Evolutionary conservation across 1,140 invertebrate genomes (phyloP), one percentile per base, ranked within the genome.

Genomic region (Microplitis demolitor): DNA sequence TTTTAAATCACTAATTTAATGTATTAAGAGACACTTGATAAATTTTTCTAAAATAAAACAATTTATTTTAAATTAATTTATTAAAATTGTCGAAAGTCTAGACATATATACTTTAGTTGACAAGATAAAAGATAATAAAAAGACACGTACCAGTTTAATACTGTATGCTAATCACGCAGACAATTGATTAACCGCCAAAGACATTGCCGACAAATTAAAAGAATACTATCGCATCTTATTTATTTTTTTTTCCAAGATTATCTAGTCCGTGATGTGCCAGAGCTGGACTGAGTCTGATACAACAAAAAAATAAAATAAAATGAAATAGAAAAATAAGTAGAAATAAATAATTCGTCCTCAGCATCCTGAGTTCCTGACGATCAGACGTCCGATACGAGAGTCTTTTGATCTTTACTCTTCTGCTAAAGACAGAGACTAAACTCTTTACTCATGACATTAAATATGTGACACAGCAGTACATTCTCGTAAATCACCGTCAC

Each of bases 111-210:
- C 11, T 45, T 45, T 3, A 31, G 6, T 4, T 8, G 16, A 50
- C n/a, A 50, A 64, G 45, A 24, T 4, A 64, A 6, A 24, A 24
- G 9, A 64, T 24, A 64, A 50, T 14, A 64, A 24, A 45, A 45
- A 45, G 39, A 45, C 39, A 45, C 39, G 39, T 45, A 45, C 39
- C 39, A 45, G 39, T 45, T 45, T 45, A 45, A 45, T 45, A 33
- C 31, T 35, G 13, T 58, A 68, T 68, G 31, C 14, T 68, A 39
- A 68, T 68, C 66, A 68, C 66, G 66, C 5, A 37, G 35, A 34
- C 66, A 68, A 68, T 68, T 68, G 66, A 68, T 68, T 68, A 68
- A 58, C 66, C 66, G 66, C 31, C 66, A 68, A 68, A 68, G 66
- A 24, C 6, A 31, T 11, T 35, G 14, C 66, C 66, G 54, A 68